Evolutionary conservation across 1,140 invertebrate genomes (phyloP).

Genomic region (Ectropis grisescens): DNA sequence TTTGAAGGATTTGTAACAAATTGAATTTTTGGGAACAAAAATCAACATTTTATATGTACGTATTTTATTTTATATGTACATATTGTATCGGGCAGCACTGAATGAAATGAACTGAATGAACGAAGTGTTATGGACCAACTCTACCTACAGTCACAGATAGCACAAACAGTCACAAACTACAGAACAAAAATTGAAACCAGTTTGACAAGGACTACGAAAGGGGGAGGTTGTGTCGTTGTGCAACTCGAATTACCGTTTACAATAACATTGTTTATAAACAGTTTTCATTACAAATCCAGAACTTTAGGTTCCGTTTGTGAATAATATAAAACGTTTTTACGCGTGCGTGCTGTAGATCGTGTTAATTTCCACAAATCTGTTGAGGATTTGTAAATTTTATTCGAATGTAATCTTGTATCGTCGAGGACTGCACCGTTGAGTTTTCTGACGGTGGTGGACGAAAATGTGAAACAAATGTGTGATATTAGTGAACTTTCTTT

Average conservation of each 20-base stretch:
- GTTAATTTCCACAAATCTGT: slow-evolving; percentile 22
- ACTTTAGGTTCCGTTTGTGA: slow-evolving; percentile 21
- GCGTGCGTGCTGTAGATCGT: slow-evolving; percentile 11
- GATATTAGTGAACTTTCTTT: slow-evolving; percentile 29
- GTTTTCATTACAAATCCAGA: slow-evolving; percentile 19
- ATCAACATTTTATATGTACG: too few species aligned
- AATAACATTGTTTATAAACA: slow-evolving; percentile 58
- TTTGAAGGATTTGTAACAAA: too few species aligned
- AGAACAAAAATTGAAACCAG: slow-evolving; percentile 20
- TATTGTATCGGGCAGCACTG: too few species aligned
- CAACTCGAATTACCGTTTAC: slow-evolving; percentile 33
- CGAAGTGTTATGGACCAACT: too few species aligned
- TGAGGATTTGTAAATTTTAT: slow-evolving; percentile 54
- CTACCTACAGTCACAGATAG: too few species aligned
- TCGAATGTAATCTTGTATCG: slow-evolving; percentile 56
- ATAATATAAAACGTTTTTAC: slow-evolving; percentile 25
- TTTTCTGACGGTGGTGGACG: slow-evolving; percentile 49
- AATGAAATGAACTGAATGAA: too few species aligned
- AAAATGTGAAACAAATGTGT: slow-evolving; percentile 62
- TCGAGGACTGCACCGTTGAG: slow-evolving; percentile 39
- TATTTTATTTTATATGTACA: too few species aligned
- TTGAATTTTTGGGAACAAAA: too few species aligned
- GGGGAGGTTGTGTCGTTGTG: slow-evolving; percentile 25
- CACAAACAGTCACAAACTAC: too few species aligned
- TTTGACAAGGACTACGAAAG: slow-evolving; percentile 29